These are phyloP conservation scores for Thunnus albacares DNA, from an alignment of 2,797 vertebrate species.

Conservation along the genomic window DNA sequence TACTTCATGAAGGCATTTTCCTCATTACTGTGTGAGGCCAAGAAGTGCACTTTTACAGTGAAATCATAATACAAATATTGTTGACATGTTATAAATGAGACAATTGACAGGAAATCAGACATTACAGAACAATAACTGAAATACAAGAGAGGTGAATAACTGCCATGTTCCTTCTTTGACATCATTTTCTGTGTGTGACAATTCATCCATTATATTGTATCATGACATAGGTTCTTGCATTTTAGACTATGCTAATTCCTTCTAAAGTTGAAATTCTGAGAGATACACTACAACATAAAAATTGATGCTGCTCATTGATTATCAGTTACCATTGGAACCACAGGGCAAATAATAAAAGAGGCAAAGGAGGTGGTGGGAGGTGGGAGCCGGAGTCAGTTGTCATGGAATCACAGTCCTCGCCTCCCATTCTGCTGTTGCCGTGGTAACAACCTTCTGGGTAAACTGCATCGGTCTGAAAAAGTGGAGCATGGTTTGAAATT, in stretches of 20 bases:
- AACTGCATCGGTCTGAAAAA: slow-evolving; percentile 79
- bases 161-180: not conserved
- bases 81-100: not conserved
- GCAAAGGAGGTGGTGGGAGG: slow-evolving; percentile 60
- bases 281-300: slow-evolving; percentile 11
- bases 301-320: slow-evolving; percentile 39
- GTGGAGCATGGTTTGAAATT: slow-evolving; percentile 82
- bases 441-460: slow-evolving; percentile 86
- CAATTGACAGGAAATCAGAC: not conserved
- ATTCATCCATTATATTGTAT: slow-evolving; percentile 3
- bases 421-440: slow-evolving; percentile 80
- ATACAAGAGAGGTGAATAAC: not conserved
- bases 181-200: not conserved
- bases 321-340: slow-evolving; percentile 38
- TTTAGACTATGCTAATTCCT: not conserved
- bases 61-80: not conserved
- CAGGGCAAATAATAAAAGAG: slow-evolving; percentile 51
- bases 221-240: not conserved
- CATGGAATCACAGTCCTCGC: slow-evolving; percentile 80
- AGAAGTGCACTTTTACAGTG: not conserved
- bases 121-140: not conserved
- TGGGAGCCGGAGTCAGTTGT: slow-evolving; percentile 78
- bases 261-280: not conserved
- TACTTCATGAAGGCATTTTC: not conserved
- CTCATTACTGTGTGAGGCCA: not conserved